Evolutionary conservation across 2,797 vertebrate species (phyloP), one percentile per base, ranked within the genome.

Genomic region (Melanotaenia nigrans): DNA sequence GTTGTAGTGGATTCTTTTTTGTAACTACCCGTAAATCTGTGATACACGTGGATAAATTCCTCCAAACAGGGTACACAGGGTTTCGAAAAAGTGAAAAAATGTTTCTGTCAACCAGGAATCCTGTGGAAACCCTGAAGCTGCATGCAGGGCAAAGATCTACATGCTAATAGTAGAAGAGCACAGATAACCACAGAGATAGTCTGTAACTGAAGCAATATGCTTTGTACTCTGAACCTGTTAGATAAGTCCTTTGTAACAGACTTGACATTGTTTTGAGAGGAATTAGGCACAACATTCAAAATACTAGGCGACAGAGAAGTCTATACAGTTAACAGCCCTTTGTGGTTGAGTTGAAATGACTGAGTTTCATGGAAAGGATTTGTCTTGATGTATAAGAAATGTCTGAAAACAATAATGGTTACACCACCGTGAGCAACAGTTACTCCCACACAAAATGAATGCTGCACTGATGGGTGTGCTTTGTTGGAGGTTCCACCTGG

Each of bases 151-250:
- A 77, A 76, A 81, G 73, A 45, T 79, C 75, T 47, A 4, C 45
- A 66, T 53, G 58, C 65, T 18, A 69, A 59, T 1, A 57, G 65
- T 42, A 69, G 40, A 68, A 25, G 28, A 66, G 25, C 61, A 53
- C 55, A 40, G 77, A 87, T 88, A 82, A 87, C 72, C 40, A 61
- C 59, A 53, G n/a, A 53, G 66, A 61, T 38, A 0, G 33, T 22
- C 8, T 77, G 62, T 69, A 55, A 53, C n/a, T 18, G 8, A 35
- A 36, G 16, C 47, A 8, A 58, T 32, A 33, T 3, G 12, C 42
- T 16, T 12, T 81, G 79, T 61, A 87, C 86, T 75, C 84, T 83
- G 86, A 75, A 83, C 67, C 1, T 49, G 68, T 73, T 24, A 85
- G 84, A 88, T 82, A 81, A 87, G 61, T 59, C 53, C 54, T 61